phyloP scores from a whole-genome alignment of 2,113 vertebrate genomes.

The Etia nguti region DNA sequence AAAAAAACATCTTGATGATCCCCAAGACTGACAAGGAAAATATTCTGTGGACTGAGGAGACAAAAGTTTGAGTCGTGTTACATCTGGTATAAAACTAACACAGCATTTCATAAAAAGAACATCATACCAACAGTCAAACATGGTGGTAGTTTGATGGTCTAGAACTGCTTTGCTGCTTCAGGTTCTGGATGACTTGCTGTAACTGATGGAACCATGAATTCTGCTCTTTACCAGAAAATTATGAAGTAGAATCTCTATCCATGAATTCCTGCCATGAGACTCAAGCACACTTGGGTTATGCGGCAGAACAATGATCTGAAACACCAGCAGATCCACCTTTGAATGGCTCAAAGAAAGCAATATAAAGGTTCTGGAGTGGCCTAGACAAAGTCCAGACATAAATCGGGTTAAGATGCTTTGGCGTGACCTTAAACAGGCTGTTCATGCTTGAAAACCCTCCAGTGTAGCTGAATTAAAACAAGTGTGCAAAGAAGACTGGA shows the following conservation, averaged over 20 bases:
- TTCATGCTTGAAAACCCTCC: not conserved
- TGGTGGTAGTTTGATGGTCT: not conserved
- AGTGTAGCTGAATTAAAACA: not conserved
- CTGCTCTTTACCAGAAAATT: not conserved
- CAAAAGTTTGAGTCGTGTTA: not conserved
- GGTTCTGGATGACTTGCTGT: accelerated
- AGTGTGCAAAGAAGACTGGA: not conserved
- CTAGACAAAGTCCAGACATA: not conserved
- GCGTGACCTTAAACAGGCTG: not conserved
- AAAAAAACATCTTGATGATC: not conserved
- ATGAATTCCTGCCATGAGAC: not conserved
- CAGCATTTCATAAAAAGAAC: not conserved
- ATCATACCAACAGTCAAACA: not conserved
- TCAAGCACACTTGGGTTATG: not conserved
- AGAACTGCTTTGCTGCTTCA: not conserved
- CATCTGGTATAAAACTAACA: not conserved
- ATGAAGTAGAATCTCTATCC: not conserved
- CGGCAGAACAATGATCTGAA: not conserved
- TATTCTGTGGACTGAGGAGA: accelerated
- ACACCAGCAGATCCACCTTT: not conserved
- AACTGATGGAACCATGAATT: not conserved
- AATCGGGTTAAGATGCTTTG: not conserved
- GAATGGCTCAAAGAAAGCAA: not conserved
- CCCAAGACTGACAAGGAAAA: not conserved
- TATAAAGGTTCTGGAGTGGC: not conserved